Conservation (phyloP, 2,888 invertebrate species). For the Nasonovia ribisnigri region DNA sequence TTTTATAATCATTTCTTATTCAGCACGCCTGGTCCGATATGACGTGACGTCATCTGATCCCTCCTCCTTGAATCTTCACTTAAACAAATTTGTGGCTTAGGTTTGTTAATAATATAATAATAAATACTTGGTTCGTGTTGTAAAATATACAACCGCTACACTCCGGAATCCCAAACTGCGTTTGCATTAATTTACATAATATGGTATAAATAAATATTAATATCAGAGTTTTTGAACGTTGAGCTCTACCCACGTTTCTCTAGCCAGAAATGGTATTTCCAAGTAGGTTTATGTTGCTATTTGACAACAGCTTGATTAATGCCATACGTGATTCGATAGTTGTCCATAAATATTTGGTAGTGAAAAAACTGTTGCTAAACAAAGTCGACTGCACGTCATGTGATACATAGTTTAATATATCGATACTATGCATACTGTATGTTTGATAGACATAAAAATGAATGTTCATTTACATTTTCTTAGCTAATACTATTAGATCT, state of each 20-base stretch:
- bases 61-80: not conserved
- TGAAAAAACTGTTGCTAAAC: not conserved
- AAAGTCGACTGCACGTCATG: not conserved
- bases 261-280: not conserved
- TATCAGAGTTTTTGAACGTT: not conserved
- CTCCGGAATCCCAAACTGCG: not conserved
- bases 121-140: not conserved
- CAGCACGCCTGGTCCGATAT: not conserved
- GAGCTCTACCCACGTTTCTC: not conserved
- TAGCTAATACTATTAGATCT: not conserved
- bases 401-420: not conserved
- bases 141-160: not conserved
- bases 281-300: not conserved
- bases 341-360: not conserved
- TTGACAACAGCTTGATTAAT: not conserved
- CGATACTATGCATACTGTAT: not conserved
- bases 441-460: not conserved
- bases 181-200: not conserved
- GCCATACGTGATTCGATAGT: not conserved
- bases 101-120: not conserved
- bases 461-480: not conserved
- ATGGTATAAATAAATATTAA: not conserved
- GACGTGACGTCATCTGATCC: not conserved
- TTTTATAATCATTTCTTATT: not conserved
- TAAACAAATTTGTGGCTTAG: not conserved